phyloP scores from a whole-genome alignment of 2,797 vertebrate genomes.

The Chrosomus eos region DNA sequence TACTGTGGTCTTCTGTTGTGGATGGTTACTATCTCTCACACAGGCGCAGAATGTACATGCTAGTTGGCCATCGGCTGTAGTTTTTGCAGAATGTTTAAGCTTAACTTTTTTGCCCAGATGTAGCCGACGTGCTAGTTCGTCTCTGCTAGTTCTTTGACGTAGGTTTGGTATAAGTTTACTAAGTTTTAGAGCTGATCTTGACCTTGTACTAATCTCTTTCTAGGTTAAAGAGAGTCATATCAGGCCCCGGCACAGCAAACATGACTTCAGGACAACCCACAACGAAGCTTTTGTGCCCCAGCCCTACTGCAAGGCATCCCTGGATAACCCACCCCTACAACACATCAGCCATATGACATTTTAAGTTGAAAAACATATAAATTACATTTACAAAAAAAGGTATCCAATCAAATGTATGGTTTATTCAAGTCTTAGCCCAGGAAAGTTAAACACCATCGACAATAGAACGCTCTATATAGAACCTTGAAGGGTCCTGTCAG shows the following conservation, averaged over 20 bases:
- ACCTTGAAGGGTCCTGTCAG: background rate
- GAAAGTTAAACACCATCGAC: background rate
- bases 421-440: background rate
- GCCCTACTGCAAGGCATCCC: conserved; percentile 14
- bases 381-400: background rate
- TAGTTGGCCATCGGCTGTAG: background rate
- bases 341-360: conserved; percentile 41
- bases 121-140: background rate
- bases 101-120: background rate
- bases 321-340: conserved; percentile 8
- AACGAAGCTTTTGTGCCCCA: conserved; percentile 19
- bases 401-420: background rate
- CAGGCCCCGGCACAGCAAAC: conserved; percentile 30
- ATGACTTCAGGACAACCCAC: conserved; percentile 61
- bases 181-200: background rate
- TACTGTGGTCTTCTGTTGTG: background rate
- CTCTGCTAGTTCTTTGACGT: background rate
- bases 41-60: background rate
- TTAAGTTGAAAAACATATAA: conserved; percentile 28
- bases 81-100: background rate
- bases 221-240: conserved; percentile 60
- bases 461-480: background rate
- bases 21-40: background rate
- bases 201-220: conserved; percentile 25
- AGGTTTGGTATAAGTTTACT: background rate